These are phyloP conservation scores for Eueides isabella DNA, from an alignment of 1,140 invertebrate genomes.

Conservation along the genomic window DNA sequence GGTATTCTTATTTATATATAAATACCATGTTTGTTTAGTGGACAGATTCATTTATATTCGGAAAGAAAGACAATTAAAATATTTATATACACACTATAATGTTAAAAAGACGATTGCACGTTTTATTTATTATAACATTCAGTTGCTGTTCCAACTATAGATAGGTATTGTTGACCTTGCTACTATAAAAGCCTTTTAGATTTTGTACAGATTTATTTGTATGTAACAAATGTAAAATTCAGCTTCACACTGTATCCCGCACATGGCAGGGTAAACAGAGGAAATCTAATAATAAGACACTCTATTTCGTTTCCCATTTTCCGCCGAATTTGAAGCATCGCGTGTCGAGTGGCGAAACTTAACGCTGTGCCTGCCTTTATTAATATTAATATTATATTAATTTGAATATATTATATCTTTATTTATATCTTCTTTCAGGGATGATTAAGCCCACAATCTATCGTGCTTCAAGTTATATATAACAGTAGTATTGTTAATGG, in stretches of 20 bases:
- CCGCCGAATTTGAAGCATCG: no score
- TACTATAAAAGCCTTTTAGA: not conserved
- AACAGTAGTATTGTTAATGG: no score
- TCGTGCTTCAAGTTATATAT: no score
- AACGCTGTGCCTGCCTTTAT: no score
- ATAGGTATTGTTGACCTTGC: not conserved
- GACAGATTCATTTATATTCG: constrained; percentile 4
- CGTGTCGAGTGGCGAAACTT: no score
- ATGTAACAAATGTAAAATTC: not conserved
- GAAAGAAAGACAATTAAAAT: not conserved
- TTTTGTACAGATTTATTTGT: not conserved
- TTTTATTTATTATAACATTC: not conserved
- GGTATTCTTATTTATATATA: constrained; percentile 18
- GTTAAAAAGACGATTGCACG: not conserved
- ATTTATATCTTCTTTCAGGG: no score
- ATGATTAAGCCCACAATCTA: no score
- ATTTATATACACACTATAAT: not conserved
- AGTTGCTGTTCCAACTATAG: not conserved
- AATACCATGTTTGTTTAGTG: constrained; percentile 17
- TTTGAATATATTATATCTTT: no score
- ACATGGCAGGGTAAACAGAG: no score
- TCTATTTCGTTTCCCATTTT: not conserved
- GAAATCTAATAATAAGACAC: no score
- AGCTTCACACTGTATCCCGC: no score
- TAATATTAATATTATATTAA: no score